phyloP scores from a whole-genome alignment of 2,113 vertebrate genomes.

The Sula dactylatra region DNA sequence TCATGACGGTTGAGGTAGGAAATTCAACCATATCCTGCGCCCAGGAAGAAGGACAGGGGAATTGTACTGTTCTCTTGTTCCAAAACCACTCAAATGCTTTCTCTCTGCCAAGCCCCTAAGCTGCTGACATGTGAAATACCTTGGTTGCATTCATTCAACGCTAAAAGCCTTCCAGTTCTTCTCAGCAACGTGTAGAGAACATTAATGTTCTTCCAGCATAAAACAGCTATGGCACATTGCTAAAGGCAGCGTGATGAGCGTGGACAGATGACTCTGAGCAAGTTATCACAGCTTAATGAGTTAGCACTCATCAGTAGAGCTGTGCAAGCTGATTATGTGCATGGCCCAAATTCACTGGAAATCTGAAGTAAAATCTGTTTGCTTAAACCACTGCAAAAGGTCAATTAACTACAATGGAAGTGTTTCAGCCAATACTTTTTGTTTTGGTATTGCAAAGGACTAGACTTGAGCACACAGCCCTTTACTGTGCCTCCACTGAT shows the following conservation, averaged over 20 bases:
- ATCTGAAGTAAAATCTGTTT: constrained; percentile 43
- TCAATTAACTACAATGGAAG: constrained; percentile 11
- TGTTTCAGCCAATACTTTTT: neutral
- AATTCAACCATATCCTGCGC: neutral
- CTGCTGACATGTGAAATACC: neutral
- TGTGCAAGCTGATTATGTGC: constrained; percentile 12
- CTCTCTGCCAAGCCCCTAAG: neutral
- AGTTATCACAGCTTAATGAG: constrained; percentile 19
- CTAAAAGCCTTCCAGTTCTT: constrained; percentile 24
- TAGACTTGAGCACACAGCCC: neutral
- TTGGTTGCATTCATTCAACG: neutral
- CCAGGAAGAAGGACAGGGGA: neutral
- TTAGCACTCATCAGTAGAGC: neutral
- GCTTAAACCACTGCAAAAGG: constrained; percentile 45
- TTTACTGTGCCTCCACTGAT: neutral
- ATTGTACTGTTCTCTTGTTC: neutral
- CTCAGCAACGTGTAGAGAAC: neutral
- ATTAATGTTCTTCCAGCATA: neutral
- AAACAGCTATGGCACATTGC: neutral
- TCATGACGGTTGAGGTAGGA: neutral
- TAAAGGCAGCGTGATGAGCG: neutral
- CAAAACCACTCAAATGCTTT: neutral
- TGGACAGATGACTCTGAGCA: constrained; percentile 18
- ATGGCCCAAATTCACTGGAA: constrained; percentile 17
- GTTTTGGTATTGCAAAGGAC: neutral